These are phyloP conservation scores for Apis cerana DNA, from an alignment of 1,140 invertebrate genomes.

Conservation along the genomic window DNA sequence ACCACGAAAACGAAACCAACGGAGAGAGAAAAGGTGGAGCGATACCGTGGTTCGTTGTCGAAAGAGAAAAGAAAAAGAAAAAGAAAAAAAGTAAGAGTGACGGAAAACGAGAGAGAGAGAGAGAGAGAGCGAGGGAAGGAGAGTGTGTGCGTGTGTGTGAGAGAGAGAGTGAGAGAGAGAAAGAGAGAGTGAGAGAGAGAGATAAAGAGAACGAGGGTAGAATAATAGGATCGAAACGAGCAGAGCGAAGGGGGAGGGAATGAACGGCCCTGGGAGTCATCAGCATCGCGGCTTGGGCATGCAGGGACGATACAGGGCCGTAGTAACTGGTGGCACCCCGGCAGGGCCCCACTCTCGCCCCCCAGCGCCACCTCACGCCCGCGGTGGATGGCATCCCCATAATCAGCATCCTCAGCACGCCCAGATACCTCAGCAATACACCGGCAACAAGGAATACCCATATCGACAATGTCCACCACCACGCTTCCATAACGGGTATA, in stretches of 20 bases:
- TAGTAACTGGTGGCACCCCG: constrained; percentile 61
- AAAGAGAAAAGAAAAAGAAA: constrained; percentile 21
- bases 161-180: no score
- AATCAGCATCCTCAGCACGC: constrained; percentile 70
- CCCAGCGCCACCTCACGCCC: constrained; percentile 61
- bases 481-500: constrained; percentile 77
- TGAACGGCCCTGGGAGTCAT: constrained; percentile 76
- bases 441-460: constrained; percentile 75
- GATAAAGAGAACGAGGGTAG: constrained; percentile 42
- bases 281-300: constrained; percentile 75
- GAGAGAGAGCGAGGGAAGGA: no score
- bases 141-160: no score
- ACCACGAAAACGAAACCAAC: constrained; percentile 31
- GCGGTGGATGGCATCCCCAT: constrained; percentile 73
- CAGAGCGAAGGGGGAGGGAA: constrained; percentile 57
- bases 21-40: constrained; percentile 6
- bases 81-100: constrained; percentile 36
- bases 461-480: constrained; percentile 76
- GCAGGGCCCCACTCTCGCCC: constrained; percentile 65
- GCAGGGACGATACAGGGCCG: constrained; percentile 75
- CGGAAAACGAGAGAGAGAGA: constrained; percentile 17
- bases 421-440: constrained; percentile 71
- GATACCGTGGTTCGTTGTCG: constrained; percentile 5
- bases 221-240: constrained; percentile 48
- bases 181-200: background rate